Percentiles rank a stretch among this genome's conserved stretches.
phyloP scores from a whole-genome alignment of 2,113 vertebrate genomes.

The Vicugna pacos region DNA sequence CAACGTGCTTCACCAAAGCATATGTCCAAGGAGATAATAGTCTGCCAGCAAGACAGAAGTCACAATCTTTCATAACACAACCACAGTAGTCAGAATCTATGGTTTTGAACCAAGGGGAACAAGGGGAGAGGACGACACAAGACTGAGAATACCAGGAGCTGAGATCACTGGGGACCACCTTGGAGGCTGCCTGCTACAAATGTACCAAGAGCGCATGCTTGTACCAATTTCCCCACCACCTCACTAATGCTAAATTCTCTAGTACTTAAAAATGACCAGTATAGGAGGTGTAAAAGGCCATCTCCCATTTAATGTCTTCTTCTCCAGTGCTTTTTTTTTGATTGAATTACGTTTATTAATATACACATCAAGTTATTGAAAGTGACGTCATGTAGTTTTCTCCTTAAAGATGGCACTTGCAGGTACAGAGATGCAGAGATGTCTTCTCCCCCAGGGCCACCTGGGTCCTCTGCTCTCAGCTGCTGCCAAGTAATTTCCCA shows the following conservation, averaged over 20 bases:
- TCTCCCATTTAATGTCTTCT: neutral
- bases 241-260: neutral
- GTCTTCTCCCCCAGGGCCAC: neutral
- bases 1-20: neutral
- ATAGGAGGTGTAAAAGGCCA: neutral
- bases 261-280: neutral
- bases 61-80: neutral
- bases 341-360: slow-evolving; percentile 84
- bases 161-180: neutral
- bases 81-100: neutral
- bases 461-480: neutral
- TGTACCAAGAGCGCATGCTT: neutral
- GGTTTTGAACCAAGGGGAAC: neutral
- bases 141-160: neutral
- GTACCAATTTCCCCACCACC: neutral
- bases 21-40: neutral
- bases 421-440: slow-evolving; percentile 75
- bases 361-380: slow-evolving; percentile 73
- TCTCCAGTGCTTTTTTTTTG: neutral
- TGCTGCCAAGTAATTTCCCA: neutral
- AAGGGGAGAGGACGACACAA: neutral
- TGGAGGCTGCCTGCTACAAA: neutral
- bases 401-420: slow-evolving; percentile 80
- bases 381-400: slow-evolving; percentile 76
- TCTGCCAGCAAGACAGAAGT: neutral